Conservation (phyloP, 2,888 invertebrate species). For the Philaethria dido region DNA sequence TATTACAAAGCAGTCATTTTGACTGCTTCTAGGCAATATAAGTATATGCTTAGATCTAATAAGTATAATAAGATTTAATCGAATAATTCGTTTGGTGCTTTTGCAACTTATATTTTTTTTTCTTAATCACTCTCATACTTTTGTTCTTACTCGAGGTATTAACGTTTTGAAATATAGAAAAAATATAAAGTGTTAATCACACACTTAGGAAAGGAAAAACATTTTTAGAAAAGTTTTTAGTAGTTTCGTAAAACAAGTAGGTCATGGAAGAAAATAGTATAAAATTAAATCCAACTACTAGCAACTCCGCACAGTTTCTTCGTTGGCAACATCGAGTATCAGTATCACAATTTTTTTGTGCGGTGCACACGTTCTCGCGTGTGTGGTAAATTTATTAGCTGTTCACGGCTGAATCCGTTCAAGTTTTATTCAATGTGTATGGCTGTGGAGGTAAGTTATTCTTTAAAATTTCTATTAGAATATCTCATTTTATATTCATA, state of each 20-base stretch:
- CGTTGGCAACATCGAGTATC: slow-evolving; percentile 43
- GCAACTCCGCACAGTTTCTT: slow-evolving; percentile 26
- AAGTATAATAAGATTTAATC: too few species aligned
- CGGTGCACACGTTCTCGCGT: slow-evolving; percentile 78
- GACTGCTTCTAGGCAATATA: too few species aligned
- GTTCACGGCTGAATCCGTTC: slow-evolving; percentile 85
- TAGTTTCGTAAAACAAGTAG: not conserved
- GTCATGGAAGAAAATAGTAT: not conserved
- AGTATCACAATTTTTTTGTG: slow-evolving; percentile 73
- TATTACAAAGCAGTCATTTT: too few species aligned
- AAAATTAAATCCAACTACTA: not conserved
- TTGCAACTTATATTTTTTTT: too few species aligned
- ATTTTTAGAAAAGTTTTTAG: too few species aligned
- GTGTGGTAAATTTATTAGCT: slow-evolving; percentile 79
- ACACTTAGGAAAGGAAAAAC: too few species aligned
- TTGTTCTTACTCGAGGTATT: too few species aligned
- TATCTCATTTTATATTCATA: slow-evolving; percentile 28
- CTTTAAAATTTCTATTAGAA: slow-evolving; percentile 39
- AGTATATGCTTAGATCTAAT: too few species aligned
- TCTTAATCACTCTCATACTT: too few species aligned
- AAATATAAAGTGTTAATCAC: too few species aligned
- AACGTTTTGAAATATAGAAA: too few species aligned
- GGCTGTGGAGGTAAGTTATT: slow-evolving; percentile 90
- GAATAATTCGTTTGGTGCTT: too few species aligned
- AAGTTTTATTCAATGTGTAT: slow-evolving; percentile 90